These are phyloP conservation scores for Caenorhabditis sp. DNA, from an alignment of 2,888 invertebrate species.

Conservation along the genomic window DNA sequence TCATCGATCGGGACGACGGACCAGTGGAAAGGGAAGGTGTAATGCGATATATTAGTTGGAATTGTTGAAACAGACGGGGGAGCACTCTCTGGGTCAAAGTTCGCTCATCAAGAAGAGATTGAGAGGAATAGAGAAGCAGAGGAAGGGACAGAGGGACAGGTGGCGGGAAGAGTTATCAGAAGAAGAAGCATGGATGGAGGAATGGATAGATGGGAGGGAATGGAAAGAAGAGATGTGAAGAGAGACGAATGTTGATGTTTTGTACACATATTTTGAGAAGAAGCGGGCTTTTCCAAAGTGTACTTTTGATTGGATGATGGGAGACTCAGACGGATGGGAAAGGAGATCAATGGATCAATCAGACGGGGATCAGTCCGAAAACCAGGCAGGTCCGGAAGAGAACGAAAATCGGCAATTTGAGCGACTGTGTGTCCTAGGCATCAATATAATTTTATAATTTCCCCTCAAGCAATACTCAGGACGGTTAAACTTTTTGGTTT, in stretches of 20 bases:
- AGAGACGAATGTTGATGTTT: constrained; percentile 4
- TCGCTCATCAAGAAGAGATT: neutral
- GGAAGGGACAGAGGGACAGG: neutral
- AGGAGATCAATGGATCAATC: constrained; percentile 27
- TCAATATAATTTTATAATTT: too few species aligned
- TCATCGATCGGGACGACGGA: neutral
- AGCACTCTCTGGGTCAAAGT: constrained; percentile 5
- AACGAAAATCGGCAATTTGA: too few species aligned
- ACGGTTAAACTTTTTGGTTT: constrained; percentile 6
- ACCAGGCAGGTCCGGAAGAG: too few species aligned
- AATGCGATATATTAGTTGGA: neutral
- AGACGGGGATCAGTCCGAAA: neutral
- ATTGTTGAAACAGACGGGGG: neutral
- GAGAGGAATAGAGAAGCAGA: constrained; percentile 19
- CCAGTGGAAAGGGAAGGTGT: neutral
- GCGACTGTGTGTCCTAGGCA: too few species aligned
- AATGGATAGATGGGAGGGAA: neutral
- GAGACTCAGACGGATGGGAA: neutral
- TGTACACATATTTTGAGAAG: constrained; percentile 9
- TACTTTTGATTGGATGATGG: constrained; percentile 1
- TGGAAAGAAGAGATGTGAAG: too few species aligned
- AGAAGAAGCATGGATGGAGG: constrained; percentile 11
- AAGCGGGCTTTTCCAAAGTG: neutral
- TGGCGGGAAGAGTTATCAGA: constrained; percentile 15
- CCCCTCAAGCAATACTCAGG: too few species aligned